These are phyloP conservation scores for Zygaena filipendulae DNA, from an alignment of 2,888 invertebrate species.

Conservation along the genomic window DNA sequence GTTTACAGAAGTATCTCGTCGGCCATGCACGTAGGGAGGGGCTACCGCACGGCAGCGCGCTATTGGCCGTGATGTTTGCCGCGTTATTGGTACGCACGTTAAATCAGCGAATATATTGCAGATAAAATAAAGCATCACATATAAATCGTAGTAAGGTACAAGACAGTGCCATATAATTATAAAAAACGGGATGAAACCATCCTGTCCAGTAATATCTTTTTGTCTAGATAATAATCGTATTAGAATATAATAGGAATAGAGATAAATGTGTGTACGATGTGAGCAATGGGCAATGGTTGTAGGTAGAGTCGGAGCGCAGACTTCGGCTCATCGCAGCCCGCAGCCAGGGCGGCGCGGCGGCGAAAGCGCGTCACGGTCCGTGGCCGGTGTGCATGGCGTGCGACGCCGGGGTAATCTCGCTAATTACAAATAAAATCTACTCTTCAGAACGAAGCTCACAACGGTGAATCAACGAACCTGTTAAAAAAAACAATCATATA, in stretches of 20 bases:
- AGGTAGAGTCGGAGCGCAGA: no score
- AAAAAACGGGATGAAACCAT: no score
- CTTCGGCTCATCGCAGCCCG: conserved; percentile 3
- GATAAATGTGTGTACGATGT: no score
- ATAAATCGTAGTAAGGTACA: no score
- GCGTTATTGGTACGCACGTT: conserved; percentile 33
- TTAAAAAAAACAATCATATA: conserved; percentile 30
- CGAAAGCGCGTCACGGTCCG: conserved; percentile 26
- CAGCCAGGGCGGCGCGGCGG: conserved; percentile 13
- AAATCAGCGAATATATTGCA: no score
- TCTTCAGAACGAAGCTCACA: conserved; percentile 32
- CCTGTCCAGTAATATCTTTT: no score
- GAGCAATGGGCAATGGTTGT: no score
- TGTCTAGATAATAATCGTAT: no score
- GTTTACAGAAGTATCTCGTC: conserved; percentile 27
- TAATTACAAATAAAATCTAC: conserved; percentile 52
- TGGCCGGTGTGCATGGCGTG: no score
- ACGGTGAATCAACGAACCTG: conserved; percentile 34
- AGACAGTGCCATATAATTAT: no score
- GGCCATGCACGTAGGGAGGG: conserved; percentile 59
- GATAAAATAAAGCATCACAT: no score
- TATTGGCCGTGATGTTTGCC: conserved; percentile 51
- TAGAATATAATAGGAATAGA: no score
- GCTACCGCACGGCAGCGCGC: conserved; percentile 31
- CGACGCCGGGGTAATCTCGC: conserved; percentile 28